These are phyloP conservation scores for Eucidaris tribuloides DNA, from an alignment of 35 echinoderm and acorn worm species.

Conservation along the genomic window DNA sequence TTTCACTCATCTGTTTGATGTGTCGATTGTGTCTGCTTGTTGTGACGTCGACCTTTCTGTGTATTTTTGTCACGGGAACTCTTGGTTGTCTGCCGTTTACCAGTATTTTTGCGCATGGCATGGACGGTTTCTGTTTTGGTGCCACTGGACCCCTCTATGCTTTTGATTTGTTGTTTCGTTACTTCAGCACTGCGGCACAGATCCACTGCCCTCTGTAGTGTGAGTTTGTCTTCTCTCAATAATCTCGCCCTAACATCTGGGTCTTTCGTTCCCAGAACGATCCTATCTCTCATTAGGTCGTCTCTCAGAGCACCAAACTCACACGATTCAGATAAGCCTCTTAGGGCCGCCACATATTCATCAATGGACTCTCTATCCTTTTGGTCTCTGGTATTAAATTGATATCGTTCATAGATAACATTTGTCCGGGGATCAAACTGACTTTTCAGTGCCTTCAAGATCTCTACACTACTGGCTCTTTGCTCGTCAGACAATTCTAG, in stretches of 20 bases:
- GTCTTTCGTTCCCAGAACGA: neutral
- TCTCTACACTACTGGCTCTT: neutral
- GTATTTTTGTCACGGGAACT: too few relatives aligned
- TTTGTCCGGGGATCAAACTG: conserved; percentile 4
- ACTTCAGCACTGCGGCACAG: too few relatives aligned
- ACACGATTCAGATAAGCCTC: neutral
- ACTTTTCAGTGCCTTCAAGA: neutral
- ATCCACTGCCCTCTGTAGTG: too few relatives aligned
- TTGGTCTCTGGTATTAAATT: neutral
- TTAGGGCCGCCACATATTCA: too few relatives aligned
- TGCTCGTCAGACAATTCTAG: neutral
- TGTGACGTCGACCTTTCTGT: too few relatives aligned
- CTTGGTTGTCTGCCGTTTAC: too few relatives aligned
- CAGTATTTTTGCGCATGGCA: too few relatives aligned
- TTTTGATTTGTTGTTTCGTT: too few relatives aligned
- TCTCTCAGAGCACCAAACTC: neutral
- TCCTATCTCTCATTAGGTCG: neutral
- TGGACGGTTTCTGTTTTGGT: too few relatives aligned
- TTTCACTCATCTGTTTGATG: too few relatives aligned
- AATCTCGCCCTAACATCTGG: neutral
- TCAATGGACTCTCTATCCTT: neutral
- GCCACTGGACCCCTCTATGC: too few relatives aligned
- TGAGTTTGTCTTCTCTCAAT: neutral
- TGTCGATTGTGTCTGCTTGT: too few relatives aligned
- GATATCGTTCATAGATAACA: conserved; percentile 19